A percentile compares a stretch with the other conserved stretches of the same genome.
Evolutionary conservation across 92 coral and sea anemone species (phyloP).

Genomic region (Epizoanthus rinbou): DNA sequence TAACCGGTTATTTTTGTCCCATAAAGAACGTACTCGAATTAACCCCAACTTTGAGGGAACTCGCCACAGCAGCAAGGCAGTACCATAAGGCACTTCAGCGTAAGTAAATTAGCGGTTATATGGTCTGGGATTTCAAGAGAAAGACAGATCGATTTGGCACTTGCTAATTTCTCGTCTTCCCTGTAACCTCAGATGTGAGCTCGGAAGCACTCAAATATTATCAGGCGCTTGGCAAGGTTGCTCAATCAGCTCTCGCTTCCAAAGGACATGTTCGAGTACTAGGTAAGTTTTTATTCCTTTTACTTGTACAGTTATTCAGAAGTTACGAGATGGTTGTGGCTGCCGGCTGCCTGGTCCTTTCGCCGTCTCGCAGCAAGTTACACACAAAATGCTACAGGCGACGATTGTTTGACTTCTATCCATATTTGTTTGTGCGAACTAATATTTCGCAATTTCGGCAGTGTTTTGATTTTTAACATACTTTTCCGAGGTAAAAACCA

Average conservation of each 20-base stretch:
- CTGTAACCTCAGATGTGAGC: conserved; percentile 68
- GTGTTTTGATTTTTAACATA: not conserved
- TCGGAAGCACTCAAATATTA: conserved; percentile 67
- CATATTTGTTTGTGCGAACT: conserved; percentile 7
- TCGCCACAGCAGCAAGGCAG: conserved; percentile 76
- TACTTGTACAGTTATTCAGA: not conserved
- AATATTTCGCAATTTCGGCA: not conserved
- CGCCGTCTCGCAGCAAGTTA: not conserved
- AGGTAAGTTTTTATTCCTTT: conserved; percentile 54
- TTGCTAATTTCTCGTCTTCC: conserved; percentile 20
- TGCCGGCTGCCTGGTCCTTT: no score
- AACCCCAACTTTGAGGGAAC: conserved; percentile 82
- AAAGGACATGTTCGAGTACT: conserved; percentile 75
- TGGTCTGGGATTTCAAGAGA: not conserved
- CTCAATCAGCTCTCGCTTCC: conserved; percentile 75
- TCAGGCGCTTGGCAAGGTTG: conserved; percentile 78
- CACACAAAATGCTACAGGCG: not conserved
- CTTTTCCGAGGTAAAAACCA: conserved; percentile 2
- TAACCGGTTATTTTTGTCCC: conserved; percentile 30
- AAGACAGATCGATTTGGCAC: conserved; percentile 18
- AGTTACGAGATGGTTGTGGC: not conserved
- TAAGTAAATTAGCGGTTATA: conserved; percentile 49
- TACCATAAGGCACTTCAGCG: conserved; percentile 91
- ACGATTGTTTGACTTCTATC: conserved; percentile 6
- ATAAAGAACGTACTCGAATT: conserved; percentile 83